Evolutionary conservation across 2,113 vertebrate species (phyloP), one percentile per base, ranked within the genome.

Genomic region (Pipa parva): DNA sequence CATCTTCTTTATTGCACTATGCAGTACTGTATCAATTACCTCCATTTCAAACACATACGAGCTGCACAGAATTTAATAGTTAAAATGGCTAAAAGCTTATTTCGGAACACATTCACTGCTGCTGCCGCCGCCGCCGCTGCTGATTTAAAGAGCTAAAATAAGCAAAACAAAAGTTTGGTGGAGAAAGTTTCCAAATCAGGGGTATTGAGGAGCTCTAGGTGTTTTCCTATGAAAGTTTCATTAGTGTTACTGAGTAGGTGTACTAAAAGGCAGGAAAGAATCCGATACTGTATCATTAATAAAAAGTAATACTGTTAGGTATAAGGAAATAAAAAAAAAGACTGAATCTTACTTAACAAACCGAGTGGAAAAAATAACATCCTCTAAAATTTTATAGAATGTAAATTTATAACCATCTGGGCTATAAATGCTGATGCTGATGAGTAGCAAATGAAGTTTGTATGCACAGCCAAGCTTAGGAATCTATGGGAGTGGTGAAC

Each of bases 331-430:
- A 87, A 88, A 88, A 86, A 87, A 88, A 88, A 86, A 79, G 75
- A 74, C 80, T 72, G 78, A 88, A 88, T 85, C 74, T 83, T 86
- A 89, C 88, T 89, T 87, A 89, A 87, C 85, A 89, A 88, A 87
- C 82, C 76, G 79, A 84, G 81, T 83, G 85, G 84, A 88, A 87
- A 88, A 85, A 85, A 89, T 84, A 88, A 87, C 85, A 89, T 88
- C 86, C 82, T 88, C 84, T 88, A 88, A 86, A 88, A 87, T 86
- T 86, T 84, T 84, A 88, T 87, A 87, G 82, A 88, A 87, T 89
- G 80, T 85, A 85, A 76, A 82, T 85, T 87, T 87, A 80, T 87
- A 89, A 92, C 92, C 94, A 97, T 95, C 94, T 97, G 93, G n/a
- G 93, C 86, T 89, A 89, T 94, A 96, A 93, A 95, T 90, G 89